phyloP scores from a whole-genome alignment of 2,888 invertebrate species.

The Tortricodes alternella region DNA sequence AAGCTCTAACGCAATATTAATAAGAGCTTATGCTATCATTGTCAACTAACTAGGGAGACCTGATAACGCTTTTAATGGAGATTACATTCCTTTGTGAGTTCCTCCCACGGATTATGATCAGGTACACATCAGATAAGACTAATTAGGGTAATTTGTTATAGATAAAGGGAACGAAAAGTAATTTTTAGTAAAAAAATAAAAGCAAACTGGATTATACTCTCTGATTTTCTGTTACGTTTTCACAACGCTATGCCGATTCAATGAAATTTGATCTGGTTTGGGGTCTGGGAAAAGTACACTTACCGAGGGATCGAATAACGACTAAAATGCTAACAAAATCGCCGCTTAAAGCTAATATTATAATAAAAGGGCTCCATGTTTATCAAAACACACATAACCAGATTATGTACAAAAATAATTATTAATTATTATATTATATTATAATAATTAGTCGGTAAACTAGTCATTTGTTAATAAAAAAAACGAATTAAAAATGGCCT shows the following conservation, averaged over 20 bases:
- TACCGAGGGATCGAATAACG: too few relatives aligned
- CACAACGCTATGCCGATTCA: too few relatives aligned
- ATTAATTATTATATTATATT: too few relatives aligned
- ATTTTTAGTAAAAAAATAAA: neutral
- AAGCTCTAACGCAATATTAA: conserved; percentile 16
- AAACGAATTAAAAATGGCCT: conserved; percentile 38
- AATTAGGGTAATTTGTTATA: conserved; percentile 28
- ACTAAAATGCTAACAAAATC: too few relatives aligned
- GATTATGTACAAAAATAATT: too few relatives aligned
- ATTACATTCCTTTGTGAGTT: conserved; percentile 25
- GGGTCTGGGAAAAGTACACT: too few relatives aligned
- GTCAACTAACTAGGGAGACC: conserved; percentile 25
- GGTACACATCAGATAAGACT: conserved; percentile 21
- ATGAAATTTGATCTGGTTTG: too few relatives aligned
- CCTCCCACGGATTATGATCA: conserved; percentile 26
- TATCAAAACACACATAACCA: neutral
- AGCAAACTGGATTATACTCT: too few relatives aligned
- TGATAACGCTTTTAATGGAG: conserved; percentile 28
- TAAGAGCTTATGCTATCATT: conserved; percentile 24
- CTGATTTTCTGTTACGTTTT: too few relatives aligned
- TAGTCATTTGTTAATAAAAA: conserved; percentile 17
- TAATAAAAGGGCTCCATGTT: too few relatives aligned
- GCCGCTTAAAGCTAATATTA: too few relatives aligned
- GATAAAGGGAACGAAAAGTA: conserved; percentile 8
- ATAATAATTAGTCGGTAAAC: neutral